A percentile compares a stretch with the other conserved stretches of the same genome.
These are phyloP conservation scores for Porphyrio hochstetteri DNA, from an alignment of 2,113 vertebrate species.

Conservation along the genomic window DNA sequence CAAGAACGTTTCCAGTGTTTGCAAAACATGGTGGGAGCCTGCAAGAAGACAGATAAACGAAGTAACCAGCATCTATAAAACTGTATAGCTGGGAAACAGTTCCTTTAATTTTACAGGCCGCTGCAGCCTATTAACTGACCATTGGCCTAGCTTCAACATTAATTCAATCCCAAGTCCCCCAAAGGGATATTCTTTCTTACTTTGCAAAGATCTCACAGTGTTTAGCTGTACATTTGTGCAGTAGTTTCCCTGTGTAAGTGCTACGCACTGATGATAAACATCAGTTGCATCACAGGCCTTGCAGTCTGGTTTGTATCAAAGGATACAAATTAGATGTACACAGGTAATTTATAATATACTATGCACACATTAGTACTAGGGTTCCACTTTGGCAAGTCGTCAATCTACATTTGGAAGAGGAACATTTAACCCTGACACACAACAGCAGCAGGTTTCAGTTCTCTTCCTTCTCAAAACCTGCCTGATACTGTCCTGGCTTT, in stretches of 20 bases:
- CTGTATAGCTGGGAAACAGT: background rate
- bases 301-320: background rate
- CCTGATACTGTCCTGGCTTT: background rate
- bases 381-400: background rate
- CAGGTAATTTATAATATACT: background rate
- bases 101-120: background rate
- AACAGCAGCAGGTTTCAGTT: background rate
- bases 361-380: background rate
- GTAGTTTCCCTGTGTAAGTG: background rate
- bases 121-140: background rate
- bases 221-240: background rate
- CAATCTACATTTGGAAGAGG: background rate
- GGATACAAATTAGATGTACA: background rate
- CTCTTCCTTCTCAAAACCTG: slow-evolving; percentile 14
- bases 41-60: background rate
- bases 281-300: background rate
- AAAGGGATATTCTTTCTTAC: background rate
- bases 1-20: background rate
- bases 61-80: background rate
- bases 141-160: background rate
- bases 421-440: background rate
- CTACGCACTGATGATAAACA: background rate
- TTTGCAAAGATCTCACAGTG: background rate
- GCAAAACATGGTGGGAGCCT: background rate
- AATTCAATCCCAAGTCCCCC: background rate